Base-by-base conservation (phyloP, 2,888 invertebrate genomes). In the Litoditis marina region DNA sequence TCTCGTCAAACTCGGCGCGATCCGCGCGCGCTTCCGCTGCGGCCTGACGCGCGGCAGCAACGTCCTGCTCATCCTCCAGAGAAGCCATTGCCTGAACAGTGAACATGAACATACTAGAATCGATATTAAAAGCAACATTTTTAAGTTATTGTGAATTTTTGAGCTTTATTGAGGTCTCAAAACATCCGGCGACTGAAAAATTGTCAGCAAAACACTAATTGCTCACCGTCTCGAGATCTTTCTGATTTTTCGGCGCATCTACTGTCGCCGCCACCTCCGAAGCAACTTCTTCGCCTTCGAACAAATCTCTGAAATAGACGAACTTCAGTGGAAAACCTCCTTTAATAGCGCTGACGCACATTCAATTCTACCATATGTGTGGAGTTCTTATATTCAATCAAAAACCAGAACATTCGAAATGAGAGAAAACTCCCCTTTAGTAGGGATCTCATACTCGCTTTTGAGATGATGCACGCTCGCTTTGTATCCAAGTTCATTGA, bases 41-140 rank as follows among this genome's bases (percentile, higher is more conserved):
- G 8, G 78, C 82, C 22, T 53, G 62, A 50, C 74, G 69, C n/a
- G 81, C 75, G 2, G 80, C 82, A 4, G 65, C 69, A 13, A 74
- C 80, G 63, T 82, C 82, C 27, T 74, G 76, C 44, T 75, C 72
- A 58, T 82, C 82, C 61, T 82, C 82, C n/a, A 74, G 72, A 36
- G 62, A 59, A 13, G 69, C 74, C 79, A 82, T 74, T 32, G 76
- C 80, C 68, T 73, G 36, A 60, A 5, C 19, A 8, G 13, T 11
- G 7, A 8, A 31, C 25, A 28, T 30, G 19, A 25, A 16, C 13
- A 31, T 30, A 51, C 30, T n/a, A n/a, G n/a, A n/a, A 52, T n/a
- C 31, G 19, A n/a, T 30, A 7, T 52, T 28, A 5, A 22, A 52
- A 7, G 52, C 7, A n/a, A 51, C 11, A 51, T 51, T 27, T 31